These are phyloP conservation scores for Eulacestoma nigropectus DNA, from an alignment of 2,113 vertebrate species.

Conservation along the genomic window DNA sequence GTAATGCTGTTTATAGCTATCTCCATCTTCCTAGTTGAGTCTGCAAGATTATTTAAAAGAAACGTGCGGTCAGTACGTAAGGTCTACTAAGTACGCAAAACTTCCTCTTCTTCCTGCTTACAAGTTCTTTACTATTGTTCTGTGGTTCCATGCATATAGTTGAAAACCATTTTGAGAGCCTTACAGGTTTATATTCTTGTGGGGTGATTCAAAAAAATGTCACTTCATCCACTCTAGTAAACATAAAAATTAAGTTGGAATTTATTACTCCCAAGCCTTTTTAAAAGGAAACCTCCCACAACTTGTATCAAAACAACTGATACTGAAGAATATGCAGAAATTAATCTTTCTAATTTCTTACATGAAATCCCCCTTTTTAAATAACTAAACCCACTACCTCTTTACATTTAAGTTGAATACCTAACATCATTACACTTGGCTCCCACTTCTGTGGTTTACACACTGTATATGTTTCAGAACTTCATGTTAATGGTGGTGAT, in stretches of 20 bases:
- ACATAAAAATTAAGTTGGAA: neutral
- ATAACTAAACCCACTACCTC: neutral
- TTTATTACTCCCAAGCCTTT: neutral
- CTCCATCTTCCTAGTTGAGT: neutral
- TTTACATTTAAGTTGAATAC: neutral
- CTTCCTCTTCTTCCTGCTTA: neutral
- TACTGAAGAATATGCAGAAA: neutral
- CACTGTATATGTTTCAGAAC: neutral
- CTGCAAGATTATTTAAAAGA: neutral
- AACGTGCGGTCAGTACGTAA: neutral
- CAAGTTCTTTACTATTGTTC: neutral
- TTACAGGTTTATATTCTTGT: neutral
- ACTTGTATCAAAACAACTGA: slow-evolving; percentile 1
- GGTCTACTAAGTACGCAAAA: neutral
- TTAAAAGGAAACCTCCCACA: neutral
- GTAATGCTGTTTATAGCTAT: neutral
- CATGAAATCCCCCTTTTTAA: neutral
- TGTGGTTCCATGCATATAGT: neutral
- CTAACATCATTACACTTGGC: neutral
- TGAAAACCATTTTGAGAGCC: neutral
- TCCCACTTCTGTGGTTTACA: neutral
- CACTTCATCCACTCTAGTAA: neutral
- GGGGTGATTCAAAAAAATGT: neutral
- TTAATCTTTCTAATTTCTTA: neutral
- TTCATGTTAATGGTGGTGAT: neutral